phyloP scores from a whole-genome alignment of 2,113 vertebrate species.

The Lichenostomus cassidix region DNA sequence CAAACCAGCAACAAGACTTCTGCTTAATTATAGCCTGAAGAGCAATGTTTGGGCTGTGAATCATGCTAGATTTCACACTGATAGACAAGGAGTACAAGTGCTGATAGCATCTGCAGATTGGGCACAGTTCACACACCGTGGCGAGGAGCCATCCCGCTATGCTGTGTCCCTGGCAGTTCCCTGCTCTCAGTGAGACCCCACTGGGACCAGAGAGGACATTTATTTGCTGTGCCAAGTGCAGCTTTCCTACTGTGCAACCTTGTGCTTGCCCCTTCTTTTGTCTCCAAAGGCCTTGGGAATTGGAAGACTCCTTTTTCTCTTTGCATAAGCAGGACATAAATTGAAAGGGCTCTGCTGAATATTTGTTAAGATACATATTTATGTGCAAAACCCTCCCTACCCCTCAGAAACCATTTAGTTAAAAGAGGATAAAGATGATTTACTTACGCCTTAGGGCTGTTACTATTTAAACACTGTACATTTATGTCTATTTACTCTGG shows the following conservation, averaged over 20 bases:
- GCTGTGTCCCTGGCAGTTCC: not conserved
- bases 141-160: accelerated
- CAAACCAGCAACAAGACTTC: conserved; percentile 55
- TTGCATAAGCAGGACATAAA: conserved; percentile 40
- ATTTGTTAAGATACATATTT: conserved; percentile 50
- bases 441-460: conserved; percentile 54
- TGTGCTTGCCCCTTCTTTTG: accelerated
- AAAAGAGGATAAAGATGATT: conserved; percentile 69
- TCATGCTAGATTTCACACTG: conserved; percentile 49
- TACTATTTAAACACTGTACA: conserved; percentile 60
- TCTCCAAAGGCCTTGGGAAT: not conserved
- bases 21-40: conserved; percentile 64
- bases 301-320: conserved; percentile 6
- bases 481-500: conserved; percentile 62
- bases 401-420: conserved; percentile 48
- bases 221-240: not conserved
- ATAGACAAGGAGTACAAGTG: not conserved
- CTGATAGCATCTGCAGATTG: conserved; percentile 17
- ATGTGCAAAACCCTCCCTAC: conserved; percentile 34
- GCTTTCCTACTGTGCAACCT: not conserved
- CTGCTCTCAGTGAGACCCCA: accelerated
- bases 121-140: not conserved
- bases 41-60: conserved; percentile 70
- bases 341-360: conserved; percentile 45
- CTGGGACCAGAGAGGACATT: not conserved